phyloP scores from a whole-genome alignment of 2,113 vertebrate species.

The Grallaria varia region DNA sequence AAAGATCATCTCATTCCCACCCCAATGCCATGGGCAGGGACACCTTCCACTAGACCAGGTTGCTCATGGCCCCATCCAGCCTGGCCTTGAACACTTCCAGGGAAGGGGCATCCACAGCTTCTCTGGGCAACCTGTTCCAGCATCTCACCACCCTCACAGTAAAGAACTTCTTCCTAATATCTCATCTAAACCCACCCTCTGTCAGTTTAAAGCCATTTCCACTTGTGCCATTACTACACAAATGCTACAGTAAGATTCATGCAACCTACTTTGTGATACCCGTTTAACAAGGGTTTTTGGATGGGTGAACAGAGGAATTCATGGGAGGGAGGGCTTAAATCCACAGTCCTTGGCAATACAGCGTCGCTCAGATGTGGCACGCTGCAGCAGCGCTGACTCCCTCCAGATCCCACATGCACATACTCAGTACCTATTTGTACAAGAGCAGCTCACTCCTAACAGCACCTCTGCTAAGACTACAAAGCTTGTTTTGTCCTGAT shows the following conservation, averaged over 20 bases:
- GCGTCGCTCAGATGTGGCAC: not conserved
- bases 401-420: not conserved
- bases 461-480: not conserved
- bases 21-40: not conserved
- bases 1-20: not conserved
- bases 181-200: not conserved
- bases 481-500: slow-evolving; percentile 5
- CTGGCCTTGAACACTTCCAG: not conserved
- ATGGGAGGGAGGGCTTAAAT: not conserved
- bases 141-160: not conserved
- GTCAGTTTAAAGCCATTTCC: not conserved
- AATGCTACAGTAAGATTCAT: not conserved
- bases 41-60: not conserved
- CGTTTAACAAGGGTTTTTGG: not conserved
- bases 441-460: not conserved
- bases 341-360: not conserved
- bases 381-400: not conserved
- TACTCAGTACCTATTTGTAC: not conserved
- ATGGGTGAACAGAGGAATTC: not conserved
- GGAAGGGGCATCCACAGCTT: not conserved
- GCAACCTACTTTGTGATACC: not conserved
- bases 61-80: not conserved
- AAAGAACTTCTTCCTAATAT: not conserved
- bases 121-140: not conserved
- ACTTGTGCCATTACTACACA: not conserved